Evolutionary conservation across 2,113 vertebrate species (phyloP).

Genomic region (Orientallactaga bullata): DNA sequence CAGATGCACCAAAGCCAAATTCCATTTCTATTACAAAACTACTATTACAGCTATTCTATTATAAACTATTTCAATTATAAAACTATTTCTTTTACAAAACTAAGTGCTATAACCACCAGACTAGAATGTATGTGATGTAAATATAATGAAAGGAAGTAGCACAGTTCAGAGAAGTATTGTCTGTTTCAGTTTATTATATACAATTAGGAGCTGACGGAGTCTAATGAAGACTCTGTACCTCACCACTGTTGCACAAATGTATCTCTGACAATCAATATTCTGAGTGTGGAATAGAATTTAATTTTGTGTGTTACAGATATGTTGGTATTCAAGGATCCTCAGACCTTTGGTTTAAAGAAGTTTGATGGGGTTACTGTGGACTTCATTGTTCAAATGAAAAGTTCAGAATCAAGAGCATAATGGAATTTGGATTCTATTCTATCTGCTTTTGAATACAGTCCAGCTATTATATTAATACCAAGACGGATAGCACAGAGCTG

Average conservation of each 20-base stretch:
- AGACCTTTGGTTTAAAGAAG: slow-evolving; percentile 76
- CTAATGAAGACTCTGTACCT: slow-evolving; percentile 64
- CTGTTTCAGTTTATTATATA: slow-evolving; percentile 67
- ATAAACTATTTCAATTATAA: too few relatives aligned
- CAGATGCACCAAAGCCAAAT: slow-evolving; percentile 30
- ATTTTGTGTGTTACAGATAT: slow-evolving; percentile 70
- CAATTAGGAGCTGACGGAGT: slow-evolving; percentile 69
- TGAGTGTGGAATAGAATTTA: slow-evolving; percentile 63
- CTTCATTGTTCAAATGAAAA: slow-evolving; percentile 81
- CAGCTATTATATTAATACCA: slow-evolving; percentile 78
- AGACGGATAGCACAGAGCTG: slow-evolving; percentile 59
- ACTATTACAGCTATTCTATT: too few relatives aligned
- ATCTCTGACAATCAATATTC: slow-evolving; percentile 62
- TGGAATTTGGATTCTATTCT: slow-evolving; percentile 80
- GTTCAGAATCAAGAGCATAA: slow-evolving; percentile 80
- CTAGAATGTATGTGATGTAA: too few relatives aligned
- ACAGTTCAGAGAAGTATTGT: background rate
- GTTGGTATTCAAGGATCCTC: slow-evolving; percentile 71
- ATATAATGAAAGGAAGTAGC: too few relatives aligned
- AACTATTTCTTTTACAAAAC: too few relatives aligned
- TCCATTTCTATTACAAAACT: slow-evolving; percentile 58
- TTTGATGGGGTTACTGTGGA: slow-evolving; percentile 79
- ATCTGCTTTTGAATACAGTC: slow-evolving; percentile 80
- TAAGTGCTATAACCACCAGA: too few relatives aligned
- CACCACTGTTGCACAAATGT: slow-evolving; percentile 46